Evolutionary conservation across 2,797 vertebrate genomes (phyloP), one percentile per base, ranked within the genome.

Genomic region (Tamandua tetradactyla): DNA sequence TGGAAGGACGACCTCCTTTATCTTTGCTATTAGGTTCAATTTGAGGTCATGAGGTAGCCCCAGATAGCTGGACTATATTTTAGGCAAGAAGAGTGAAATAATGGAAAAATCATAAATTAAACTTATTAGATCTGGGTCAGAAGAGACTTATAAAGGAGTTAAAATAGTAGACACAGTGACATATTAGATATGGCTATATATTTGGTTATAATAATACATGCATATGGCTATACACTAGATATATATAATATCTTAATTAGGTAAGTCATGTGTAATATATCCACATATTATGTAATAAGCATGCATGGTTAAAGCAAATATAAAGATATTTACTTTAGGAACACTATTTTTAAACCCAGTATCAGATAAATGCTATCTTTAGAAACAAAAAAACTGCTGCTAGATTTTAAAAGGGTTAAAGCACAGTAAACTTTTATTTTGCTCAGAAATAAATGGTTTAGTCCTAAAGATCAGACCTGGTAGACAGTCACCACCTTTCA

Each of bases 331-430:
- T 75, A 78, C 35, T 82, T 82, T 64, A 90, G 47, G 10, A 18
- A 2, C 57, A 87, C 61, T 72, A 87, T 55, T 94, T 85, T 83
- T 72, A 11, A 87, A 62, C 25, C 61, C 20, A 74, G 1, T 78
- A 66, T 49, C 49, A 74, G 25, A 37, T 27, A 85, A 64, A 85
- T 8, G 27, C 49, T 69, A 22, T 42, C 55, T 83, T 89, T 78
- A 89, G 79, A 94, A 78, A 25, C n/a, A 93, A 64, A 90, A 5
- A 72, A 23, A 87, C 7, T 69, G 9, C 18, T 72, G 27, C 47
- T 87, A 27, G 35, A 52, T 92, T 94, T 93, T 72, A 72, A 82
- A 80, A 57, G 62, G 14, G 40, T 12, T 55, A 87, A 92, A 72
- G 22, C 7, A 35, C 32, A 15, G 57, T 55, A 30, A 57, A 75